These are phyloP conservation scores for Eubucco bourcierii DNA, from an alignment of 2,113 vertebrate genomes.

Conservation along the genomic window DNA sequence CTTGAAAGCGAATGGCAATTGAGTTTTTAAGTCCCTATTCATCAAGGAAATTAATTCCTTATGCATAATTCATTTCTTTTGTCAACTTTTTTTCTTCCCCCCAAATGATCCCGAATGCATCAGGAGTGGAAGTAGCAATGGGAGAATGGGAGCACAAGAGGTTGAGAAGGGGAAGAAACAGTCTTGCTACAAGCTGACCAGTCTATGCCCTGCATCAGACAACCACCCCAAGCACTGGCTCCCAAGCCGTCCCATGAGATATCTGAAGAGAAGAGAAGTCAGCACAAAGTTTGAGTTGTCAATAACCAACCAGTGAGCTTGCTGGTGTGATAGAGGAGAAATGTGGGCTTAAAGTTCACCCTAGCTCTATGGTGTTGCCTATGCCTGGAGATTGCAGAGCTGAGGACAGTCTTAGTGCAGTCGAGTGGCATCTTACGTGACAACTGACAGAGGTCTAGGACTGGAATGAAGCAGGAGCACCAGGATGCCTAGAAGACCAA, in stretches of 20 bases:
- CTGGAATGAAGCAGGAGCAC: background rate
- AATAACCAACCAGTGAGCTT: background rate
- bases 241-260: background rate
- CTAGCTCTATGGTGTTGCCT: background rate
- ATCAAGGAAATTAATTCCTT: slow-evolving; percentile 81
- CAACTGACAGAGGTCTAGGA: background rate
- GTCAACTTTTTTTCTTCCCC: slow-evolving; percentile 59
- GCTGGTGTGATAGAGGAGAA: background rate
- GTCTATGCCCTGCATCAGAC: background rate
- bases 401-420: background rate
- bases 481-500: background rate
- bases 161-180: background rate
- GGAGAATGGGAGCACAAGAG: slow-evolving; percentile 40
- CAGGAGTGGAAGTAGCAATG: slow-evolving; percentile 53
- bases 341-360: background rate
- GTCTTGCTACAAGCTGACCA: background rate
- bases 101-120: slow-evolving; percentile 61
- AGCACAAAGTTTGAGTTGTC: background rate
- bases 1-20: slow-evolving; percentile 70
- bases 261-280: background rate
- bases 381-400: rapidly evolving
- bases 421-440: background rate
- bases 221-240: background rate
- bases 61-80: slow-evolving; percentile 84
- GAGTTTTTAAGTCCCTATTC: slow-evolving; percentile 78